phyloP scores from a whole-genome alignment of 2,888 invertebrate genomes.

The Athripsodes cinereus region DNA sequence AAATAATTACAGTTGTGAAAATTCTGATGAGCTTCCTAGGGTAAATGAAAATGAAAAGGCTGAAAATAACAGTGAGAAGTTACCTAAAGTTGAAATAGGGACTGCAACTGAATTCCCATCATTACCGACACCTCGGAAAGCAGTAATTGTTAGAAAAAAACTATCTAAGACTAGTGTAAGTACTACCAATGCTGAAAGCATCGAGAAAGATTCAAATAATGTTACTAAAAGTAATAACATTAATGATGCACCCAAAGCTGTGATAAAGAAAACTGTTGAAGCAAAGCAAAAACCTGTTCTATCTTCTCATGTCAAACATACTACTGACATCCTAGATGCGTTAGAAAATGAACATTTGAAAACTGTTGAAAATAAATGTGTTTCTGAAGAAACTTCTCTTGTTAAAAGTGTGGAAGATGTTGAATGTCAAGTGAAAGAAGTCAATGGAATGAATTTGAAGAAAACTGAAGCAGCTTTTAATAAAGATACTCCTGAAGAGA shows the following conservation, averaged over 20 bases:
- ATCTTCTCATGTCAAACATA: conserved; percentile 37
- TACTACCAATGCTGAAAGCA: conserved; percentile 28
- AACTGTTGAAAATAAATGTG: conserved; percentile 24
- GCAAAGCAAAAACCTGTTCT: conserved; percentile 25
- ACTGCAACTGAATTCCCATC: conserved; percentile 42
- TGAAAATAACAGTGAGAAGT: background rate
- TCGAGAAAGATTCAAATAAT: conserved; percentile 26
- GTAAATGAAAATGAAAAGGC: conserved; percentile 21
- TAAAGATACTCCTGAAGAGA: background rate
- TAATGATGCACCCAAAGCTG: conserved; percentile 13
- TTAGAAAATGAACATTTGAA: conserved; percentile 43
- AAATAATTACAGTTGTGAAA: background rate
- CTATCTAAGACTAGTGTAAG: conserved; percentile 35
- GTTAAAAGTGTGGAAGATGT: background rate
- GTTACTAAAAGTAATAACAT: conserved; percentile 28
- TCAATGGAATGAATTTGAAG: conserved; percentile 11
- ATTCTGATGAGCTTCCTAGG: conserved; percentile 26
- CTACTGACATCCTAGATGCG: conserved; percentile 37
- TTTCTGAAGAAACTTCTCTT: conserved; percentile 7
- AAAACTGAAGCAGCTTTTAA: background rate
- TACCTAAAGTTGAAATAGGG: conserved; percentile 37
- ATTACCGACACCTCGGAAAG: conserved; percentile 36
- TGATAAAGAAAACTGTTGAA: conserved; percentile 19
- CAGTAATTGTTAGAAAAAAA: conserved; percentile 36
- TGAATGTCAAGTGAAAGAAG: conserved; percentile 2